Base-by-base conservation (phyloP, 2,113 vertebrate genomes). In the Boulengeromyrus knoepffleri region DNA sequence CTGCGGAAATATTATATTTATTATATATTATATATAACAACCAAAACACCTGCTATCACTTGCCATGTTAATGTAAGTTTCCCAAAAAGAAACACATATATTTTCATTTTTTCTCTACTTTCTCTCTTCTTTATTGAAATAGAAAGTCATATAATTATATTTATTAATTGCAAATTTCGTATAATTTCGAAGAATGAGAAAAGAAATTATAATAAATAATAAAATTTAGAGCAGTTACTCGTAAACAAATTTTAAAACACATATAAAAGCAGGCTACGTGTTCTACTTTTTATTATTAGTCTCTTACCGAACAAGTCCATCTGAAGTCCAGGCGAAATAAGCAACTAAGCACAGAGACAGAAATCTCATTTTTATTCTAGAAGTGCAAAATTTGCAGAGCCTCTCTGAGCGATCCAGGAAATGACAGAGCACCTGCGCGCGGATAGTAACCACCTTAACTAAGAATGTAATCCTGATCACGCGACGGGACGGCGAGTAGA, bases 221-320 rank as follows among this genome's bases (percentile, higher is more conserved):
- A 15, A 19, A 80, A 42, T 17, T 80, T 36, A 80, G 36, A 13
- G 36, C 74, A 80, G 70, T 77, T 12, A 77, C 70, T 77, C 31
- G 13, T 77, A 77, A 31, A 77, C 74, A 80, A 8, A 8, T 39
- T 47, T 45, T 85, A 13, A n/a, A 85, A 46, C 21, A 7, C 19
- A 19, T 45, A 42, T 45, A 42, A 83, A 83, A 39, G 13, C 5
- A 27, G 36, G 15, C 77, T 1, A n/a, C 10, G 46, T 45, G 17
- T 46, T 10, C 2, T 46, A 84, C 39, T 84, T 84, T 5, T 45
- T 27, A 50, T 87, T 53, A 53, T 9, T 10, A 19, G 19, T 50
- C 19, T 46, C 94, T 96, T 92, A 96, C 96, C 96, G 92, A 9
- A 96, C 88, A 21, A 96, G 56, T 0, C 94, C 95, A 58, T 95